phyloP scores from a whole-genome alignment of 2,113 vertebrate genomes.

The Plectropomus leopardus region DNA sequence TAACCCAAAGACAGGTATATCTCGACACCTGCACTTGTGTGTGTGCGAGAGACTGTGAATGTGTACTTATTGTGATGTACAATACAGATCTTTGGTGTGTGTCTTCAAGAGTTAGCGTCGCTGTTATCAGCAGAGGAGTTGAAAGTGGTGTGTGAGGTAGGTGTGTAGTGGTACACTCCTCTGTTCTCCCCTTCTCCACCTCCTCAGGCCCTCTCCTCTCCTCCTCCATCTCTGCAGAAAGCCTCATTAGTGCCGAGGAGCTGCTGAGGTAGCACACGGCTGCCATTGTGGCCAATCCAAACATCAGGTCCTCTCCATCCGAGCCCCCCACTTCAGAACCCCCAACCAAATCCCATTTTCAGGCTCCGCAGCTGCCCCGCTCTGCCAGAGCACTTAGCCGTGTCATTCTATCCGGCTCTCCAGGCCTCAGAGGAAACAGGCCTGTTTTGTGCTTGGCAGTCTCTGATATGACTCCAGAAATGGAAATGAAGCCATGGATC shows the following conservation, averaged over 20 bases:
- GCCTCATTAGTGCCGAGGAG: conserved; percentile 82
- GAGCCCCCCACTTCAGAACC: conserved; percentile 83
- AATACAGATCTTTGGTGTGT: conserved; percentile 55
- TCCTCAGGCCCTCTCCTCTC: conserved; percentile 62
- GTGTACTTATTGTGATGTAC: conserved; percentile 16
- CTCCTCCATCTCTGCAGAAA: conserved; percentile 76
- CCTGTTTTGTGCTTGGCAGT: conserved; percentile 84
- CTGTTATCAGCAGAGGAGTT: conserved; percentile 60
- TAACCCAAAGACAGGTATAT: conserved; percentile 18
- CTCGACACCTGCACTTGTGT: conserved; percentile 51
- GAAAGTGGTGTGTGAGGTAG: conserved; percentile 69
- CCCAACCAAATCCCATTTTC: conserved; percentile 84
- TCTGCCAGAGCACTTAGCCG: conserved; percentile 86
- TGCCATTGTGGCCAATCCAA: conserved; percentile 88
- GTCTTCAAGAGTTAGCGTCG: conserved; percentile 56
- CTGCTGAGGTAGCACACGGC: conserved; percentile 82
- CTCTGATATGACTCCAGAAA: conserved; percentile 89
- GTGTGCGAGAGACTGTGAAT: not conserved
- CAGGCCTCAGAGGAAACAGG: conserved; percentile 82
- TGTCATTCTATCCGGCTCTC: conserved; percentile 89
- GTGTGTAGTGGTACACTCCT: conserved; percentile 62
- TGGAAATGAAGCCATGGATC: conserved; percentile 90
- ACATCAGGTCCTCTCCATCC: conserved; percentile 83
- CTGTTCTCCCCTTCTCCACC: conserved; percentile 61
- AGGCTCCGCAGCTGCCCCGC: conserved; percentile 87